A percentile compares a stretch with the other conserved stretches of the same genome.
phyloP scores from a whole-genome alignment of 2,113 vertebrate genomes.

The Sminthopsis crassicaudata region DNA sequence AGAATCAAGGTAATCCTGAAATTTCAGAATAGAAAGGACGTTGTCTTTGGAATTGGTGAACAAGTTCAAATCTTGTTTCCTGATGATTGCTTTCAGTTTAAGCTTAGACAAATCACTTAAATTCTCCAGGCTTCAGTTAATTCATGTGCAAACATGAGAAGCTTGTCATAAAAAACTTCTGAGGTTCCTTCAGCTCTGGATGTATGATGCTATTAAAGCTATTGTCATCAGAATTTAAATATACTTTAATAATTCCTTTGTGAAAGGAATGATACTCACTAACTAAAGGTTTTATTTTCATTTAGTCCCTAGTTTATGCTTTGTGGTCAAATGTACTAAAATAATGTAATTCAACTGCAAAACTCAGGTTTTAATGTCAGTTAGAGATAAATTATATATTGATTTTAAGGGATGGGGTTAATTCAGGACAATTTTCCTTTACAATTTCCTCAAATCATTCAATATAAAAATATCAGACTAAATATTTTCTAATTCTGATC shows the following conservation, averaged over 20 bases:
- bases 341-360: slow-evolving; percentile 36
- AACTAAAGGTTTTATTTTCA: not conserved
- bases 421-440: slow-evolving; percentile 15
- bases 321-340: slow-evolving; percentile 30
- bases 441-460: slow-evolving; percentile 43
- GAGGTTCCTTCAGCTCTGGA: not conserved
- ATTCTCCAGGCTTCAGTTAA: not conserved
- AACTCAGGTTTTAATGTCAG: not conserved
- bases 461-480: not conserved
- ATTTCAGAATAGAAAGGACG: not conserved
- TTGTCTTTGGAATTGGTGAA: not conserved
- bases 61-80: not conserved
- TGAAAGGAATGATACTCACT: not conserved
- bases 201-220: not conserved
- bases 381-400: slow-evolving; percentile 19
- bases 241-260: not conserved
- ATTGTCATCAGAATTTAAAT: slow-evolving; percentile 9
- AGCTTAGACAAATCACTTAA: not conserved
- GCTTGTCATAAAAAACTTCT: not conserved
- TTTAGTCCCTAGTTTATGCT: not conserved
- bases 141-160: not conserved
- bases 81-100: not conserved
- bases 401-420: not conserved
- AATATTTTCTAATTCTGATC: not conserved
- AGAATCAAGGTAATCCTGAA: not conserved